These are phyloP conservation scores for Rugalucina vietnamica DNA, from an alignment of 2,888 invertebrate genomes.

Conservation along the genomic window DNA sequence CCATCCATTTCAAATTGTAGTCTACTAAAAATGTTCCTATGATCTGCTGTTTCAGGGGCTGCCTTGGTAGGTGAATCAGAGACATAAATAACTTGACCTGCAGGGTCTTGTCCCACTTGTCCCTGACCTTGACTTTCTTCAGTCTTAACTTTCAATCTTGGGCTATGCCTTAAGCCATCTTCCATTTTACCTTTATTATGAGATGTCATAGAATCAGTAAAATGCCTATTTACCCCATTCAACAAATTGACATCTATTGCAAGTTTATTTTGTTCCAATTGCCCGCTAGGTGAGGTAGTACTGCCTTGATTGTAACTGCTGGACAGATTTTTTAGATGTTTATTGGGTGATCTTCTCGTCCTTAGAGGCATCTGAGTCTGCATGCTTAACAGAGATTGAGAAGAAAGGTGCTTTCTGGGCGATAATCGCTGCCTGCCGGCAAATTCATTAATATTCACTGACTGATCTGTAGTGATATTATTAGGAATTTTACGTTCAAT, in stretches of 20 bases:
- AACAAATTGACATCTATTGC: background rate
- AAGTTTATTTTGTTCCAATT: background rate
- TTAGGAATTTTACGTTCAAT: conserved; percentile 58
- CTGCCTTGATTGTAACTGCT: conserved; percentile 14
- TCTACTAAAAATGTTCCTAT: conserved; percentile 57
- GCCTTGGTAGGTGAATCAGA: background rate
- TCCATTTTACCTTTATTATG: conserved; percentile 2
- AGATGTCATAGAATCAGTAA: background rate
- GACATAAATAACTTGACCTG: no score
- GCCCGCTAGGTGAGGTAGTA: background rate
- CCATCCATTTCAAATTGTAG: conserved; percentile 52
- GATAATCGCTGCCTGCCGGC: conserved; percentile 36
- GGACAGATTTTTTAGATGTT: conserved; percentile 30
- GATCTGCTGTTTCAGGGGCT: background rate
- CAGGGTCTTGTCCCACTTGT: background rate
- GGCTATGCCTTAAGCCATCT: conserved; percentile 60
- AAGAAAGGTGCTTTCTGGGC: conserved; percentile 58
- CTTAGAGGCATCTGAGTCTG: background rate
- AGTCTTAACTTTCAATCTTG: conserved; percentile 45
- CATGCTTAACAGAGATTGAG: conserved; percentile 49
- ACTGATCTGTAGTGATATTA: conserved; percentile 32
- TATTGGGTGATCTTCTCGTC: conserved; percentile 23
- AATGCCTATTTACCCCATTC: background rate
- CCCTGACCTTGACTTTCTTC: background rate
- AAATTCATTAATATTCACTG: conserved; percentile 54